Percentiles rank a stretch among this genome's conserved stretches.
phyloP scores from a whole-genome alignment of 2,113 vertebrate genomes.

The Typhlomys cinereus region DNA sequence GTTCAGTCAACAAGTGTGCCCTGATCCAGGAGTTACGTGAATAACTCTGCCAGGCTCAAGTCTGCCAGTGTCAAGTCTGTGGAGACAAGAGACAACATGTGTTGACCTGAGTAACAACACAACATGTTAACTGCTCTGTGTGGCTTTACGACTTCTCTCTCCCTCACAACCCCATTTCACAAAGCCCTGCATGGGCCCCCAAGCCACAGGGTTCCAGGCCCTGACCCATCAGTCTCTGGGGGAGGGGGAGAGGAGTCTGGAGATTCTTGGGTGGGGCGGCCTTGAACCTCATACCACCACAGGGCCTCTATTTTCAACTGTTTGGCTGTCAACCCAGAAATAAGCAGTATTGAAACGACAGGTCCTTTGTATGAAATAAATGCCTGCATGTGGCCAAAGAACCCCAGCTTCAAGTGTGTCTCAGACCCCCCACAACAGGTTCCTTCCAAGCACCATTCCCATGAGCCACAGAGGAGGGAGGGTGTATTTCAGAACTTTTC shows the following conservation, averaged over 20 bases:
- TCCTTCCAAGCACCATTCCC: not conserved
- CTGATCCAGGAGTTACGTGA: not conserved
- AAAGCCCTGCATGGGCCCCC: not conserved
- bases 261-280: not conserved
- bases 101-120: not conserved
- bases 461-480: not conserved
- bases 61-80: not conserved
- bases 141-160: not conserved
- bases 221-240: not conserved
- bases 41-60: not conserved
- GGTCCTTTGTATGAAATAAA: not conserved
- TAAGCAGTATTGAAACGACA: not conserved
- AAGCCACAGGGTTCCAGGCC: not conserved
- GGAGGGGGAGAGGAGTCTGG: not conserved
- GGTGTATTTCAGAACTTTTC: not conserved
- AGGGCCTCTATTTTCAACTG: not conserved
- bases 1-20: not conserved
- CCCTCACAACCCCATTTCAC: not conserved
- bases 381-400: not conserved
- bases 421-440: not conserved
- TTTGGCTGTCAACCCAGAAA: not conserved
- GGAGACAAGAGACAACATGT: not conserved
- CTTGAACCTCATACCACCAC: not conserved
- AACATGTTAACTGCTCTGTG: not conserved
- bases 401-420: not conserved